Evolutionary conservation across 2,113 vertebrate genomes (phyloP), one percentile per base, ranked within the genome.

Genomic region (Lates calcarifer): DNA sequence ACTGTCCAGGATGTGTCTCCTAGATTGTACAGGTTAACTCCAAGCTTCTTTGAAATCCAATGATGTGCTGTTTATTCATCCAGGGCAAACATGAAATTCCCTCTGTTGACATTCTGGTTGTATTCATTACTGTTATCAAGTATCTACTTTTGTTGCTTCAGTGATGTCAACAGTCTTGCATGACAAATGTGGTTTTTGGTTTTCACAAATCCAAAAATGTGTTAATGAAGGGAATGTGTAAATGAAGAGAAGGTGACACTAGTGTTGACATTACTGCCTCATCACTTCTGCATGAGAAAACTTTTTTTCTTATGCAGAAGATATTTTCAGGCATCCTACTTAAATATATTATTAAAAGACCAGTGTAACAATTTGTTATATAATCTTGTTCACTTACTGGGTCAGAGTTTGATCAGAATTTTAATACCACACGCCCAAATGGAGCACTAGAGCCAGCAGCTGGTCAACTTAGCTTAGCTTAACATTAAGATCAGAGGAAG

Each of bases 1-100:
- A 22, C 43, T 53, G 39, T 76, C 18, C 63, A 22, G 43, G n/a
- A 58, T 78, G 58, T 56, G 56, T 47, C 5, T n/a, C 22, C 22
- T 13, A 57, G 11, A 61, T 74, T 69, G 6, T 29, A 31, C 29
- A 68, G 3, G 18, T 22, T 51, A 51, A 72, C 49, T 70, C 37
- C 6, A n/a, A 67, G 29, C 43, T 3, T 41, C 68, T 35, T 57
- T 63, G 56, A 74, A 77, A 66, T 70, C 33, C 29, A 79, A 22
- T 31, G 22, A 66, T 57, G 47, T 45, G 12, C 8, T 77, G 51
- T 76, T 82, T 47, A 65, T 80, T 79, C 45, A 73, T 12, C 31
- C 7, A 28, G 49, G 79, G 55, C 57, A 24, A 24, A 17, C 49
- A 13, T 41, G 22, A 37, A 33, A 74, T 69, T 53, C 56, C 55